phyloP scores from a whole-genome alignment of 2,888 invertebrate species.

The Dascillus cervinus region DNA sequence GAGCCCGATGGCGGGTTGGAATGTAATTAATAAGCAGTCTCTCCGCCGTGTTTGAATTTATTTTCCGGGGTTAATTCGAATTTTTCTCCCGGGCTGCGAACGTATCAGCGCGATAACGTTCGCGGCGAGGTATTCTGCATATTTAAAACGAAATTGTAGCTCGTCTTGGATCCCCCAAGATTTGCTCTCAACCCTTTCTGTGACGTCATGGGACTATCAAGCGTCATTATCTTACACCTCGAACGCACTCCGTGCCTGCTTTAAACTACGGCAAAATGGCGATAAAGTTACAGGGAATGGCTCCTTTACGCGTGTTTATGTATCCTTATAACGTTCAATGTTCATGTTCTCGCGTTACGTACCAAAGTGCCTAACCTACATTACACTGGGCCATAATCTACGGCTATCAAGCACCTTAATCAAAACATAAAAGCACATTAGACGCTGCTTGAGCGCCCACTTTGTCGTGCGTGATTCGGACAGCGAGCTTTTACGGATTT shows the following conservation, averaged over 20 bases:
- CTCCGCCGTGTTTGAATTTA: slow-evolving; percentile 26
- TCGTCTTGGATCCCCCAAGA: slow-evolving; percentile 16
- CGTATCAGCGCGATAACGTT: too few species aligned
- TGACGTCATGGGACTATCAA: slow-evolving; percentile 36
- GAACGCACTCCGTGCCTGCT: slow-evolving; percentile 34
- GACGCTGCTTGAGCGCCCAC: slow-evolving; percentile 19
- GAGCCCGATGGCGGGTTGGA: slow-evolving; percentile 28
- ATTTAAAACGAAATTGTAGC: too few species aligned
- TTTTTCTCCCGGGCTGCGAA: too few species aligned
- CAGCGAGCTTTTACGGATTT: slow-evolving; percentile 1
- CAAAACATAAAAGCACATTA: slow-evolving; percentile 24
- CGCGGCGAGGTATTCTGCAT: too few species aligned
- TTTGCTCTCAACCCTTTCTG: slow-evolving; percentile 20
- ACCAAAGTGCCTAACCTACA: slow-evolving; percentile 31
- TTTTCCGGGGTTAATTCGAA: slow-evolving; percentile 10
- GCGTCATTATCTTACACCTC: slow-evolving; percentile 42
- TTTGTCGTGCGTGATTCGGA: slow-evolving; percentile 21
- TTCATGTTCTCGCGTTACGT: slow-evolving; percentile 34
- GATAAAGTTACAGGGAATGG: slow-evolving; percentile 43
- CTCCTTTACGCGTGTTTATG: slow-evolving; percentile 44
- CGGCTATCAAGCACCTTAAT: slow-evolving; percentile 30
- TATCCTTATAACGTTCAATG: slow-evolving; percentile 37
- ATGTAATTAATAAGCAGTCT: slow-evolving; percentile 41
- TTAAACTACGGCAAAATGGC: slow-evolving; percentile 38
- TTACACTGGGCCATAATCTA: slow-evolving; percentile 31